A percentile compares a stretch with the other conserved stretches of the same genome.
Evolutionary conservation across 2,888 invertebrate genomes (phyloP).

Genomic region (Amblyjoppa proteus): DNA sequence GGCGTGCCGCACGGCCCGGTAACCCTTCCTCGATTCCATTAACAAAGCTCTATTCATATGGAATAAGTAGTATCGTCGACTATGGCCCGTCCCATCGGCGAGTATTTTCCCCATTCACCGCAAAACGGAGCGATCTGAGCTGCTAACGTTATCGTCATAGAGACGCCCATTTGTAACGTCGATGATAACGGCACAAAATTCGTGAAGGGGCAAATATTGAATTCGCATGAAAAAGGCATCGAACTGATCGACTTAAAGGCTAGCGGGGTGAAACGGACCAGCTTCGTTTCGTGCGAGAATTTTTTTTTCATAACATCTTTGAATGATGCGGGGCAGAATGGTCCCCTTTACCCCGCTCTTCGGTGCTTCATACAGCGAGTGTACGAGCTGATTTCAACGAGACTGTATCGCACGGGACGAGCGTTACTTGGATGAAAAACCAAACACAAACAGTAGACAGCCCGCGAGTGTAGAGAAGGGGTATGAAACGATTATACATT

Average conservation of each 20-base stretch:
- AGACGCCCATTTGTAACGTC: not conserved
- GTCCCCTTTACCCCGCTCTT: not conserved
- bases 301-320: not conserved
- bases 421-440: slow-evolving; percentile 26
- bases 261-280: not conserved
- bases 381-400: not conserved
- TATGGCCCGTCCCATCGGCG: not conserved
- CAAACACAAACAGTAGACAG: slow-evolving; percentile 33
- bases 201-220: not conserved
- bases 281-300: not conserved
- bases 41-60: slow-evolving; percentile 77
- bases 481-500: not conserved
- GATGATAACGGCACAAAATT: not conserved
- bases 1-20: slow-evolving; percentile 49
- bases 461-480: not conserved
- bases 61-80: slow-evolving; percentile 55
- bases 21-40: slow-evolving; percentile 81
- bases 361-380: not conserved
- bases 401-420: not conserved
- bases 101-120: slow-evolving; percentile 8
- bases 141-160: not conserved
- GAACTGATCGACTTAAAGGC: not conserved
- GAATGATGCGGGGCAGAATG: not conserved
- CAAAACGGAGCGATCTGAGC: not conserved
- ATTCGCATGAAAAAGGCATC: not conserved